Conservation (phyloP, 2,797 vertebrate species). For the Lepilemur ruficaudatus region DNA sequence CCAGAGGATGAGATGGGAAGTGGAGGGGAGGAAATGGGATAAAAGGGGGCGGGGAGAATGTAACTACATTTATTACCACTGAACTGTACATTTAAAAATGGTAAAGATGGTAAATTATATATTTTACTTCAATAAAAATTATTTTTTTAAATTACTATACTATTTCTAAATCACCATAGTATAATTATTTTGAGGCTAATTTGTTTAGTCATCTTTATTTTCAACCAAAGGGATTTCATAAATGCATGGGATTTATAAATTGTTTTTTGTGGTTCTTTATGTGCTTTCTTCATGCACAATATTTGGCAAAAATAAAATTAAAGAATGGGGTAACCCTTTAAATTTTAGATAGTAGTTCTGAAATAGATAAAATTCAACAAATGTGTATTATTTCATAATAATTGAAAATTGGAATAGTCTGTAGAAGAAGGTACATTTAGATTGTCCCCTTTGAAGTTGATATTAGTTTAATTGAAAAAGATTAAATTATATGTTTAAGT, state of each 20-base stretch:
- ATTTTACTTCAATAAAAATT: not conserved
- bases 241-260: not conserved
- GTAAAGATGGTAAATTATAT: not conserved
- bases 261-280: not conserved
- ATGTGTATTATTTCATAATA: not conserved
- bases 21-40: too few species aligned
- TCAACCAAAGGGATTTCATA: not conserved
- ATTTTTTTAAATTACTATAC: not conserved
- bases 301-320: not conserved
- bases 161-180: not conserved
- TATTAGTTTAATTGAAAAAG: constrained; percentile 50
- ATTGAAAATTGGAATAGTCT: not conserved
- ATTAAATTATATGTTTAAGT: constrained; percentile 52
- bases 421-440: constrained; percentile 2
- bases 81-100: not conserved
- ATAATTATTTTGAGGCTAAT: not conserved
- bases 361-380: not conserved
- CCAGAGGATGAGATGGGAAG: not conserved
- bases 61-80: not conserved
- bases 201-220: not conserved
- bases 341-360: not conserved
- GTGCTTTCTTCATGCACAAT: not conserved
- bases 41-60: not conserved
- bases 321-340: not conserved
- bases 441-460: constrained; percentile 40